These are phyloP conservation scores for Candidula unifasciata DNA, from an alignment of 2,888 invertebrate genomes.

Conservation along the genomic window DNA sequence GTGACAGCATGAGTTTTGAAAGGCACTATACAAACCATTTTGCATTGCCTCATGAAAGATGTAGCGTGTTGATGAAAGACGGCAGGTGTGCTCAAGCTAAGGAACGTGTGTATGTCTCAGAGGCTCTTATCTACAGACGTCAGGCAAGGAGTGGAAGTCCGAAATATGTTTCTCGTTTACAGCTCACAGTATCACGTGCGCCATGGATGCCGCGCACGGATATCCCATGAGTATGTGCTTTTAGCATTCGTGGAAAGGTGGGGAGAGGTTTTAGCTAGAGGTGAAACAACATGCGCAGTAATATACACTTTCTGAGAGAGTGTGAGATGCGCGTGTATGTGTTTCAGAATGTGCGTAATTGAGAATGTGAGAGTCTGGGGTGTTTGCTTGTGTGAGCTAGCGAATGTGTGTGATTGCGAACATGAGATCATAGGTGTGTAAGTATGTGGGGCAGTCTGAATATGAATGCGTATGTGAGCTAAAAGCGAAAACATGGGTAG, in stretches of 20 bases:
- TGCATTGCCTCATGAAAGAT: background rate
- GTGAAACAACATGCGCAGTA: background rate
- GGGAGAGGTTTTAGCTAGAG: background rate
- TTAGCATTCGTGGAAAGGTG: background rate
- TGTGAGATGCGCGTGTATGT: background rate
- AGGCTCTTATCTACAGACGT: background rate
- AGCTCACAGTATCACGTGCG: background rate
- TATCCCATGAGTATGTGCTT: background rate
- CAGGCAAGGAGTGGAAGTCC: background rate
- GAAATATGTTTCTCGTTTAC: background rate
- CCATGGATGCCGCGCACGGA: background rate
- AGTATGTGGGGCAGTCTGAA: too few relatives aligned
- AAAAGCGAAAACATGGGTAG: too few relatives aligned
- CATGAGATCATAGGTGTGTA: background rate
- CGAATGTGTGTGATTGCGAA: background rate
- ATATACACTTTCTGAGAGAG: too few relatives aligned
- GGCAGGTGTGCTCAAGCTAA: background rate
- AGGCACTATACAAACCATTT: too few relatives aligned
- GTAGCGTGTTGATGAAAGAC: background rate
- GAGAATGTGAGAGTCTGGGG: constrained; percentile 1
- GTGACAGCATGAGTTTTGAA: too few relatives aligned
- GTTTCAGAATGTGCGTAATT: background rate
- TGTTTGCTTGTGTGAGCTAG: background rate
- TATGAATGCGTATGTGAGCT: background rate
- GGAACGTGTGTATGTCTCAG: background rate